Evolutionary conservation across 1,140 invertebrate genomes (phyloP).

Genomic region (Whitmania pigra): DNA sequence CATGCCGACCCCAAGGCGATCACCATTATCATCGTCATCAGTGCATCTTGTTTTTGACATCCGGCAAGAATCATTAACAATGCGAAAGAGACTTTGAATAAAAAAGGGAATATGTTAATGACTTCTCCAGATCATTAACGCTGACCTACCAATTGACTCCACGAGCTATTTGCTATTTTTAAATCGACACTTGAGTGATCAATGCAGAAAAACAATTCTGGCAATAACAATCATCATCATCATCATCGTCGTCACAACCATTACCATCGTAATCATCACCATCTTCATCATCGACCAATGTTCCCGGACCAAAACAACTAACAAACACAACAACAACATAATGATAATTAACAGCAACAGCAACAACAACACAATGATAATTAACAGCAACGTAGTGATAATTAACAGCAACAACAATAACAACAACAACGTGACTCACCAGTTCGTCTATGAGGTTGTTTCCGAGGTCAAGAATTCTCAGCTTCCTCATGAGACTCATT

Average conservation of each 20-base stretch:
- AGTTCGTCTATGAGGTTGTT: conserved; percentile 96
- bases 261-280: too few relatives aligned
- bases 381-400: not conserved
- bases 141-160: too few relatives aligned
- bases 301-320: not conserved
- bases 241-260: too few relatives aligned
- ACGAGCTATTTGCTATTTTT: too few relatives aligned
- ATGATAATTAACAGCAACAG: not conserved
- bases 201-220: too few relatives aligned
- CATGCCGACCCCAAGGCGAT: too few relatives aligned
- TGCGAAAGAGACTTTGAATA: not conserved
- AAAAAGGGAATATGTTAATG: conserved; percentile 12
- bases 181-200: too few relatives aligned
- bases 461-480: conserved; percentile 87
- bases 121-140: not conserved
- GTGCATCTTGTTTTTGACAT: too few relatives aligned
- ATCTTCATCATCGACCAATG: too few relatives aligned
- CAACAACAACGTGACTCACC: conserved; percentile 49
- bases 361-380: not conserved
- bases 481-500: conserved; percentile 67
- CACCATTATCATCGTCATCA: too few relatives aligned
- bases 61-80: too few relatives aligned
- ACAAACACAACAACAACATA: not conserved
- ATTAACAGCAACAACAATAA: not conserved
- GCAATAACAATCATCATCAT: too few relatives aligned